phyloP scores from a whole-genome alignment of 92 coral and sea anemone species.

The Epizoanthus illoricatus region DNA sequence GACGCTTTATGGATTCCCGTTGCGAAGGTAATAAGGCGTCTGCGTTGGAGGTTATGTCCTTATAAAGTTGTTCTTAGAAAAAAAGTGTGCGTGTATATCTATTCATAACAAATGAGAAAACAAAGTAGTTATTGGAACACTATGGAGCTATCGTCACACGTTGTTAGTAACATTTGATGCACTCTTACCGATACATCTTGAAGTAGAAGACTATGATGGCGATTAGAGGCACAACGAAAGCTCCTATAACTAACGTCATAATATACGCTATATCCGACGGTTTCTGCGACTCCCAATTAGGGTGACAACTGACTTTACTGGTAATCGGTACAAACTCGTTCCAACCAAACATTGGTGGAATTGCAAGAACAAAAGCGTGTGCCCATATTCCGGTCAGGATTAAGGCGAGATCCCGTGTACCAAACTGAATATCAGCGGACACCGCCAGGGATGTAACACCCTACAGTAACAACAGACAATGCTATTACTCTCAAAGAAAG shows the following conservation, averaged over 20 bases:
- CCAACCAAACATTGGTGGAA: slow-evolving; percentile 70
- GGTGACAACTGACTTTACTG: slow-evolving; percentile 53
- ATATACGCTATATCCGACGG: slow-evolving; percentile 35
- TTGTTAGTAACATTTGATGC: too few relatives aligned
- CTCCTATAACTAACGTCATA: slow-evolving; percentile 40
- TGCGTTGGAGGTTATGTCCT: too few relatives aligned
- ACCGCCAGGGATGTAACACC: slow-evolving; percentile 25
- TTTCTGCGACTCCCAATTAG: slow-evolving; percentile 56
- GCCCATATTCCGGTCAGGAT: slow-evolving; percentile 9
- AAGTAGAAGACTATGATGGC: slow-evolving; percentile 44
- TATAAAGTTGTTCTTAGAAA: too few relatives aligned
- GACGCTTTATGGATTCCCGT: too few relatives aligned
- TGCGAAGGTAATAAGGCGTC: too few relatives aligned
- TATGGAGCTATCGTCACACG: too few relatives aligned
- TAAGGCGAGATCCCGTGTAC: neutral
- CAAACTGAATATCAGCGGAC: neutral
- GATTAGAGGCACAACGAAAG: slow-evolving; percentile 46
- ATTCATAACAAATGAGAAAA: too few relatives aligned
- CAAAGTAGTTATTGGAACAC: too few relatives aligned
- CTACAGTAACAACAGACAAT: neutral
- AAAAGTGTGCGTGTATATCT: too few relatives aligned
- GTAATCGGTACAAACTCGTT: slow-evolving; percentile 47
- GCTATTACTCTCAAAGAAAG: neutral
- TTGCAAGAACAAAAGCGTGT: neutral
- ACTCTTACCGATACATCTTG: slow-evolving; percentile 50